phyloP scores from a whole-genome alignment of 1,140 invertebrate species.

The Drosophila rhopaloa region DNA sequence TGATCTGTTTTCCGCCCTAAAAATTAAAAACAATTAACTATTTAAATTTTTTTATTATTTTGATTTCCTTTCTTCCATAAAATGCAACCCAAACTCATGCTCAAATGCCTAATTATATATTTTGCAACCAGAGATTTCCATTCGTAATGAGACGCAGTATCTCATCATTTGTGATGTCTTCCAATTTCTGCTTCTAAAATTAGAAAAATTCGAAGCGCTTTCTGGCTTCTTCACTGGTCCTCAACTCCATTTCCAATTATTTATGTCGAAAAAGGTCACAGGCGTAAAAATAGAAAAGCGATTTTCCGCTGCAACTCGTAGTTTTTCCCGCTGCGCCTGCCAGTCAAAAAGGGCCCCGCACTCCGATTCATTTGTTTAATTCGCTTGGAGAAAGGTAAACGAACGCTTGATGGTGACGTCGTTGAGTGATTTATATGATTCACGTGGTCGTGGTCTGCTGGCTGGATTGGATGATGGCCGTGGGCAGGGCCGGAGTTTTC shows the following conservation, averaged over 20 bases:
- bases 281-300: slow-evolving; percentile 66
- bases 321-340: slow-evolving; percentile 35
- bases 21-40: not conserved
- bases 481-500: slow-evolving; percentile 14
- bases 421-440: slow-evolving; percentile 82
- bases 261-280: slow-evolving; percentile 73
- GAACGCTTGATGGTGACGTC: slow-evolving; percentile 77
- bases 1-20: not conserved
- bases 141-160: slow-evolving; percentile 9
- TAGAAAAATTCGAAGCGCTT: slow-evolving; percentile 52
- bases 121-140: slow-evolving; percentile 30
- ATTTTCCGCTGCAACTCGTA: slow-evolving; percentile 49
- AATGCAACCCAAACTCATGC: slow-evolving; percentile 6
- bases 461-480: slow-evolving; percentile 13
- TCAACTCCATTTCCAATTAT: slow-evolving; percentile 51
- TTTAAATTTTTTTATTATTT: not conserved
- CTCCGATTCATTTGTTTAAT: slow-evolving; percentile 70
- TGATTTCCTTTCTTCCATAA: not conserved
- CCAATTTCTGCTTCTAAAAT: slow-evolving; percentile 43
- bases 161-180: slow-evolving; percentile 5
- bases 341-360: slow-evolving; percentile 31
- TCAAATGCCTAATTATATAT: slow-evolving; percentile 10
- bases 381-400: slow-evolving; percentile 72
- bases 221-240: slow-evolving; percentile 21
- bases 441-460: slow-evolving; percentile 61